Evolutionary conservation across 2,797 vertebrate genomes (phyloP).

Genomic region (Acropternis orthonyx): DNA sequence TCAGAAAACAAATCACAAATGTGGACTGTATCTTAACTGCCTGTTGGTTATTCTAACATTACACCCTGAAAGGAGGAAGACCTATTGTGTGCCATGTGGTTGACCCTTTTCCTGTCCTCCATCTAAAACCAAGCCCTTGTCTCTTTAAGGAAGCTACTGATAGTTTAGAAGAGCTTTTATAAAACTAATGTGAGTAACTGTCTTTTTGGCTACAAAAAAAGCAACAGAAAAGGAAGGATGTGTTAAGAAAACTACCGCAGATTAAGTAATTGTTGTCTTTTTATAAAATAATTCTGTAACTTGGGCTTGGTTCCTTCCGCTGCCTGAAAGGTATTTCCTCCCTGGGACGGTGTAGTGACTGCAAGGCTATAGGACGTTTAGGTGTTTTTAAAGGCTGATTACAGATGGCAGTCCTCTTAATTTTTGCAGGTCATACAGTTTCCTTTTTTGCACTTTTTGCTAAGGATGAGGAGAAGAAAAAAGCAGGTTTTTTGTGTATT

Average conservation of each 20-base stretch:
- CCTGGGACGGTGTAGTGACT: not conserved
- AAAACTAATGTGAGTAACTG: not conserved
- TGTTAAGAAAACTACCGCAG: constrained; percentile 41
- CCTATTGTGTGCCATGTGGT: rapidly evolving
- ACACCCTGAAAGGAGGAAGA: not conserved
- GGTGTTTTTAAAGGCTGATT: constrained; percentile 30
- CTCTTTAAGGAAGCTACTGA: not conserved
- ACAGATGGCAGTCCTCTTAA: not conserved
- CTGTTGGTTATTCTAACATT: rapidly evolving
- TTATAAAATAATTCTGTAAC: constrained; percentile 53
- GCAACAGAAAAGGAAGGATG: constrained; percentile 67
- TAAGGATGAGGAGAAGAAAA: rapidly evolving
- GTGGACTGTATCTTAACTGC: not conserved
- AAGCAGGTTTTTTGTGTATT: rapidly evolving
- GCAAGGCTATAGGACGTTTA: not conserved
- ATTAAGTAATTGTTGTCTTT: constrained; percentile 58
- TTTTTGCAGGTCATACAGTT: not conserved
- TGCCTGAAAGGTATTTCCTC: constrained; percentile 67
- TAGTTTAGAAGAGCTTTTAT: not conserved
- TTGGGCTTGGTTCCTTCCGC: constrained; percentile 65
- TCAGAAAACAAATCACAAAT: not conserved
- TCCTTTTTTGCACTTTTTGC: not conserved
- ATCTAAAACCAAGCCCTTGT: not conserved
- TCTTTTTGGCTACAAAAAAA: constrained; percentile 44
- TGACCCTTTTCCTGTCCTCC: not conserved